These are phyloP conservation scores for Eospalax fontanierii DNA, from an alignment of 2,797 vertebrate species.

Conservation along the genomic window DNA sequence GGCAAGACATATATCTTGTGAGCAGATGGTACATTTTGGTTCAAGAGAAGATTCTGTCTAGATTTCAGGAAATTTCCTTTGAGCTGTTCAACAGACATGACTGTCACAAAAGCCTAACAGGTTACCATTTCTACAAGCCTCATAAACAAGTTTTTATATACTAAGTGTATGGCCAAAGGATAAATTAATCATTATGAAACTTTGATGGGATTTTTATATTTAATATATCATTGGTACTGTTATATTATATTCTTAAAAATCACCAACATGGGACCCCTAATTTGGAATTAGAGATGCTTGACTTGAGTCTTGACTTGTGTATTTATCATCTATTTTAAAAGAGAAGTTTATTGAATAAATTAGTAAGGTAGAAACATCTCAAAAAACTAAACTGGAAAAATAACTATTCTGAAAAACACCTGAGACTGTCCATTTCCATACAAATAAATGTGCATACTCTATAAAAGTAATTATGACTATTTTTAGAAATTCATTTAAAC, in stretches of 20 bases:
- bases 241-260: slow-evolving; percentile 36
- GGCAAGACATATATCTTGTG: background rate
- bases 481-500: slow-evolving; percentile 67
- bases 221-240: background rate
- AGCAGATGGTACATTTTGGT: slow-evolving; percentile 22
- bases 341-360: slow-evolving; percentile 34
- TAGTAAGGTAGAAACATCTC: slow-evolving; percentile 49
- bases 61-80: slow-evolving; percentile 32
- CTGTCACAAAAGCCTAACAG: slow-evolving; percentile 13
- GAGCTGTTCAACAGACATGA: background rate
- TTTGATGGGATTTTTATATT: background rate
- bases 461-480: slow-evolving; percentile 46
- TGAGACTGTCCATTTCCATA: slow-evolving; percentile 44
- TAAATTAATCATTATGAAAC: slow-evolving; percentile 10
- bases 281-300: slow-evolving; percentile 19
- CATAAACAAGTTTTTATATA: slow-evolving; percentile 26
- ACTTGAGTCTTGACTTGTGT: background rate
- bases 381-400: slow-evolving; percentile 55
- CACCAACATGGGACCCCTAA: background rate
- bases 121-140: slow-evolving; percentile 29
- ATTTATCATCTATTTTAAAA: slow-evolving; percentile 54
- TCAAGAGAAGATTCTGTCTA: background rate
- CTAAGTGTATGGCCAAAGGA: background rate
- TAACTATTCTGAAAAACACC: slow-evolving; percentile 26
- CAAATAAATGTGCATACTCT: slow-evolving; percentile 45